Evolutionary conservation across 2,797 vertebrate genomes (phyloP).

Genomic region (Miichthys miiuy): DNA sequence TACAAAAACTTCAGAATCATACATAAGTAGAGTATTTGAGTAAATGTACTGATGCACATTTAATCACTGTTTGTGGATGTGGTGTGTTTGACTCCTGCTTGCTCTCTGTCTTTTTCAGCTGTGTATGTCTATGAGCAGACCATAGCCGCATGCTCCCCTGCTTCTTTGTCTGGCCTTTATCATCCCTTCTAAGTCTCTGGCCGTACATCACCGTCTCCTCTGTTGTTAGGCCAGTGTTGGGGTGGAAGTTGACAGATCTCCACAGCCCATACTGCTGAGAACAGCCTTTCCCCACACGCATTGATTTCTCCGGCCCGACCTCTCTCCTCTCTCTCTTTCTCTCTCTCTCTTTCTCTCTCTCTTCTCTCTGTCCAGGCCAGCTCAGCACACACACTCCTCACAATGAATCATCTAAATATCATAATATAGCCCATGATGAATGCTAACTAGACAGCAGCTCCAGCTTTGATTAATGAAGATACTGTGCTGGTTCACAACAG

Average conservation of each 20-base stretch:
- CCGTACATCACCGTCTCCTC: slow-evolving; percentile 12
- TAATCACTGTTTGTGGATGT: background rate
- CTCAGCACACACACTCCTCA: slow-evolving; percentile 51
- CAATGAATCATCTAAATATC: slow-evolving; percentile 78
- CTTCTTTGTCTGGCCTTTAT: slow-evolving; percentile 28
- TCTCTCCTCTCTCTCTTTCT: background rate
- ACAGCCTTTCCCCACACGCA: slow-evolving; percentile 69
- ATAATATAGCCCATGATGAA: slow-evolving; percentile 77
- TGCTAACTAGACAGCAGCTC: slow-evolving; percentile 79
- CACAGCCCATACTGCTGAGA: slow-evolving; percentile 73
- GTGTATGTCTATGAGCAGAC: background rate
- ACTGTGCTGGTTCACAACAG: slow-evolving; percentile 66
- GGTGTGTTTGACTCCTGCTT: background rate
- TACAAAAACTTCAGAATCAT: background rate
- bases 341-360: slow-evolving; percentile 9
- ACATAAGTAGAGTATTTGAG: background rate
- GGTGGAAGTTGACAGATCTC: slow-evolving; percentile 52
- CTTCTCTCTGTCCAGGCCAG: slow-evolving; percentile 34
- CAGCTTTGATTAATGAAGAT: slow-evolving; percentile 80
- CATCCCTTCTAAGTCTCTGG: background rate
- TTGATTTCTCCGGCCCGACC: slow-evolving; percentile 64
- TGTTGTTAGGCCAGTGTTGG: slow-evolving; percentile 34
- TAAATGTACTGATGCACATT: background rate
- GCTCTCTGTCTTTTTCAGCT: background rate
- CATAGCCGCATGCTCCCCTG: background rate